These are phyloP conservation scores for Tapera naevia DNA, from an alignment of 2,797 vertebrate species.

Conservation along the genomic window DNA sequence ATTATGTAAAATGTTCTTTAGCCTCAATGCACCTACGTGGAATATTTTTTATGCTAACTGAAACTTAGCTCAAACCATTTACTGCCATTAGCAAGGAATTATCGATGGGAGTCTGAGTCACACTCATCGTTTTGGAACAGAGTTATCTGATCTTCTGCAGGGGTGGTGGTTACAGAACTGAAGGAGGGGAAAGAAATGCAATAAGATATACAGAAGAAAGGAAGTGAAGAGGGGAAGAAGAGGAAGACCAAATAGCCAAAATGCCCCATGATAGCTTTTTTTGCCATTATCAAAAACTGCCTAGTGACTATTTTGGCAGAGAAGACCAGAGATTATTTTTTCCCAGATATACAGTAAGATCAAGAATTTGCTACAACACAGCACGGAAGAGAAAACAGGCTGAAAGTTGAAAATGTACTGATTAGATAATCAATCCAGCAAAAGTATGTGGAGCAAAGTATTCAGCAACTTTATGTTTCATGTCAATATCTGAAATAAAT, in stretches of 20 bases:
- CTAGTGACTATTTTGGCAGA: not conserved
- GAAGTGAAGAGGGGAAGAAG: not conserved
- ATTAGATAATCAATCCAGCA: not conserved
- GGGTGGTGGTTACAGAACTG: not conserved
- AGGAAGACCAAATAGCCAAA: not conserved
- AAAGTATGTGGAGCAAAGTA: not conserved
- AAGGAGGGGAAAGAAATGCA: not conserved
- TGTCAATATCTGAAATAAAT: not conserved
- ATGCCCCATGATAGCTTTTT: not conserved
- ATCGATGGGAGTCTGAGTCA: not conserved
- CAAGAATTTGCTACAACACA: not conserved
- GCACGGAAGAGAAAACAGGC: not conserved
- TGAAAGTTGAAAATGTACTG: not conserved
- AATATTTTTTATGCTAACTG: not conserved
- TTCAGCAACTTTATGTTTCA: not conserved
- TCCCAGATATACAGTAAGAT: accelerated
- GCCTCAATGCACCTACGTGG: not conserved
- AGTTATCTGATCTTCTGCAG: accelerated
- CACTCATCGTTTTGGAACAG: not conserved
- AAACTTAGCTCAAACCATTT: not conserved
- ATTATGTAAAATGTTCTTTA: not conserved
- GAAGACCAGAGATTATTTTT: not conserved
- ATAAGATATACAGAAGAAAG: not conserved
- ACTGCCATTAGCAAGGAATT: not conserved
- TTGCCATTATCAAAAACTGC: not conserved